These are phyloP conservation scores for Parazoanthus swiftii DNA, from an alignment of 92 coral and sea anemone species.

Conservation along the genomic window DNA sequence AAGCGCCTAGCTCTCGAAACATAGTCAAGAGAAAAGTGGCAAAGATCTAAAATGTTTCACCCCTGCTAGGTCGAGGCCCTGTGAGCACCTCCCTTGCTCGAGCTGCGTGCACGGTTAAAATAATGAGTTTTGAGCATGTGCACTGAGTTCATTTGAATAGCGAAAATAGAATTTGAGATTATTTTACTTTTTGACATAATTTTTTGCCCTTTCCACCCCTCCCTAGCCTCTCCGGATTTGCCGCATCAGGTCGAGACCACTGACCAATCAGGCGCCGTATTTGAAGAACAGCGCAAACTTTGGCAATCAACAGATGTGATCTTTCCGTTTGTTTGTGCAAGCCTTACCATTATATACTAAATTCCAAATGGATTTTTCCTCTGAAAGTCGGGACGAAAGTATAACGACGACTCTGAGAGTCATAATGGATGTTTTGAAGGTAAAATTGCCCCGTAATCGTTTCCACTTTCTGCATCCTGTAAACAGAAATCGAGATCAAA, in stretches of 20 bases:
- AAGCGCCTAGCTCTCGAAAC: no score
- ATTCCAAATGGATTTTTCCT: conserved; percentile 34
- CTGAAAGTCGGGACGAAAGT: conserved; percentile 66
- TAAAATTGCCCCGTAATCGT: conserved; percentile 8
- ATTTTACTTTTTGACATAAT: no score
- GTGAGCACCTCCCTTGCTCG: no score
- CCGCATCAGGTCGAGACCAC: conserved; percentile 11
- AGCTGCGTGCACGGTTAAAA: no score
- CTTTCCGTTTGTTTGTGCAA: conserved; percentile 51
- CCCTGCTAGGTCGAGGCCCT: no score
- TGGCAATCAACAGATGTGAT: neutral
- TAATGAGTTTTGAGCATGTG: no score
- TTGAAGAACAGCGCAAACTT: conserved; percentile 63
- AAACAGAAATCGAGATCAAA: neutral
- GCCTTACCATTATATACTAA: conserved; percentile 1
- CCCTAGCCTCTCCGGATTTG: neutral
- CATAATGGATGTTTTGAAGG: conserved; percentile 90
- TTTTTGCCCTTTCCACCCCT: neutral
- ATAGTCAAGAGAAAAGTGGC: no score
- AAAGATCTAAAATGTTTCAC: no score
- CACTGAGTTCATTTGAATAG: no score
- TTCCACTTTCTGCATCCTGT: neutral
- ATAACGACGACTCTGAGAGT: conserved; percentile 78
- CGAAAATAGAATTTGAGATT: no score
- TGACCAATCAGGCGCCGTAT: conserved; percentile 78